Evolutionary conservation across 2,797 vertebrate genomes (phyloP), one percentile per base, ranked within the genome.

Genomic region (Microhierax caerulescens): DNA sequence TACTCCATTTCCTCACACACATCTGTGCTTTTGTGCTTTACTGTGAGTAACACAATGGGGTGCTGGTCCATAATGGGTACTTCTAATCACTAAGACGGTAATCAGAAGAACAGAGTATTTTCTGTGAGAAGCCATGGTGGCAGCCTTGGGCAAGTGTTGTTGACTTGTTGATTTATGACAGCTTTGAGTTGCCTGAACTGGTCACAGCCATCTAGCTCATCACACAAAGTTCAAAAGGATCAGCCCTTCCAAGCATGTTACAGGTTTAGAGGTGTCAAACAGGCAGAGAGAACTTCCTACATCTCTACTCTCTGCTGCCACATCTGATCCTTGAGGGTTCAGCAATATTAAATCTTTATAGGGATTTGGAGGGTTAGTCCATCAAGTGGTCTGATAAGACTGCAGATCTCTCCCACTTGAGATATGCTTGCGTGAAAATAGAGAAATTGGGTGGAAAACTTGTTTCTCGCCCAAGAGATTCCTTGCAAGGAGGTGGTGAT

Each of bases 21-120:
- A 68, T 96, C 84, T 93, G 91, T 92, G 74, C 63, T 92, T 92
- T 91, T 95, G 84, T 92, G 70, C 68, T 90, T 95, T 80, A 45
- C 84, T 94, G 59, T 92, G 77, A 79, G 80, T 82, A 87, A 87
- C 85, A 83, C 89, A 84, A 79, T 87, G 78, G 91, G 56, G 50
- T 91, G 85, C 87, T 93, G 87, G 89, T 91, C 94, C 16, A 1
- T 85, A 94, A 91, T 53, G 34, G 48, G 56, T 76, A 47, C 68
- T 77, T 76, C 70, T 83, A 36, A 84, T 85, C 74, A 32, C 60
- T 82, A 56, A 79, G 74, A 82, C 0, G 1, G 69, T 87, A 79
- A 75, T 88, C 69, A 83, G 75, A 89, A 96, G n/a, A 87, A 45
- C 10, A 7, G 85, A 60, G 28, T 67, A 18, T 95, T 94, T 96